Conservation (phyloP, 2,888 invertebrate species). For the Papilio gigon region DNA sequence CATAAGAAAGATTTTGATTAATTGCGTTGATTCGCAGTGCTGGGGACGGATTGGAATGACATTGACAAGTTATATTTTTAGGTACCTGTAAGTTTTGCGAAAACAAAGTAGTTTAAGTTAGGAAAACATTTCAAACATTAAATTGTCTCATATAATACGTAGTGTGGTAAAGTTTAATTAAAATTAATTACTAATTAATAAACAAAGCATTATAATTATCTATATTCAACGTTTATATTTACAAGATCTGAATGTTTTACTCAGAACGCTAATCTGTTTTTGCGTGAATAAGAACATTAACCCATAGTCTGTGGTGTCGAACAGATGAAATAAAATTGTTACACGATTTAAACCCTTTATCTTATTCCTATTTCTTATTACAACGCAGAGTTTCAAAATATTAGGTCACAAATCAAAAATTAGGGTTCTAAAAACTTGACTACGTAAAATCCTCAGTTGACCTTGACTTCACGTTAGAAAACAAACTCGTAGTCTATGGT, state of each 20-base stretch:
- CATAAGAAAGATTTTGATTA: too few species aligned
- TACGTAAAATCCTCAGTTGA: slow-evolving; percentile 14
- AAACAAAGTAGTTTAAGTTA: too few species aligned
- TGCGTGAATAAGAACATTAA: slow-evolving; percentile 1
- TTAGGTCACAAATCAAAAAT: neutral
- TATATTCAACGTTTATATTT: neutral
- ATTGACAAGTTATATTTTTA: too few species aligned
- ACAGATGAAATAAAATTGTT: neutral
- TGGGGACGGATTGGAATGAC: too few species aligned
- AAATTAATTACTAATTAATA: too few species aligned
- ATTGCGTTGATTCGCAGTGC: too few species aligned
- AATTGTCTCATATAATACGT: too few species aligned
- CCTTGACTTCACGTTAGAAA: slow-evolving; percentile 50
- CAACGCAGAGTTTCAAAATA: neutral
- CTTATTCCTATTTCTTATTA: neutral
- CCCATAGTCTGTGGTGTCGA: neutral
- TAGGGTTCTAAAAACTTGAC: neutral
- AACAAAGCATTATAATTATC: too few species aligned
- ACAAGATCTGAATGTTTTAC: neutral
- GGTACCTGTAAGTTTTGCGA: too few species aligned
- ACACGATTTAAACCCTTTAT: neutral
- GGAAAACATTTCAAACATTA: too few species aligned
- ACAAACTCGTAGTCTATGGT: slow-evolving; percentile 62
- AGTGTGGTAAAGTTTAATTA: too few species aligned
- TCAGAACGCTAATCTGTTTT: neutral